phyloP scores from a whole-genome alignment of 2,888 invertebrate genomes.

The Euphydryas editha region DNA sequence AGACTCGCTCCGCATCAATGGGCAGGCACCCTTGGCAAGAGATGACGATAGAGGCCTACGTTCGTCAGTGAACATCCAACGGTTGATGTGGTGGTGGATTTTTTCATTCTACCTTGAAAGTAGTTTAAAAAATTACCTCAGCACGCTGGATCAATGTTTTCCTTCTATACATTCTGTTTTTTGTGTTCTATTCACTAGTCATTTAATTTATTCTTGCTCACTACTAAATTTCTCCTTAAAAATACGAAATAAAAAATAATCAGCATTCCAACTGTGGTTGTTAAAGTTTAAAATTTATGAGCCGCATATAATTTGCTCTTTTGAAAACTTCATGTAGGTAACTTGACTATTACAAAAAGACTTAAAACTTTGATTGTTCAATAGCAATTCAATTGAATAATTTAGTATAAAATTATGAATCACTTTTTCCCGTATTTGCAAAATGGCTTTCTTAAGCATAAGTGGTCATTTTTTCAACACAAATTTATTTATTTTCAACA shows the following conservation, averaged over 20 bases:
- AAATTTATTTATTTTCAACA: conserved; percentile 63
- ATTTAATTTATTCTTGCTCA: too few relatives aligned
- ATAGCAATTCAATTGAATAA: conserved; percentile 10
- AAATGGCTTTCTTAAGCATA: conserved; percentile 33
- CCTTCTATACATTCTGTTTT: too few relatives aligned
- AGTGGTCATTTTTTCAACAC: conserved; percentile 37
- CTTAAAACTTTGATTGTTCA: conserved; percentile 19
- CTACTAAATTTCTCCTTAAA: too few relatives aligned
- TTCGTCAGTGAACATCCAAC: too few relatives aligned
- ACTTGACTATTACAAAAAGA: background rate
- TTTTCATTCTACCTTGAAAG: too few relatives aligned
- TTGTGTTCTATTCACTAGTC: too few relatives aligned
- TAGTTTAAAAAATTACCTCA: too few relatives aligned
- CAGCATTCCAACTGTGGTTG: background rate
- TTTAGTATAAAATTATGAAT: background rate
- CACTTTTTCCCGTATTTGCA: conserved; percentile 21
- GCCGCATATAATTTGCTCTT: background rate
- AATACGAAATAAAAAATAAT: background rate
- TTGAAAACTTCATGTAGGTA: conserved; percentile 4
- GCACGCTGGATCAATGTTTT: too few relatives aligned
- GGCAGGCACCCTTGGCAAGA: too few relatives aligned
- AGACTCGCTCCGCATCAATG: too few relatives aligned
- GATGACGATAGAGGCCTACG: too few relatives aligned
- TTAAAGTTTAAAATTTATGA: background rate
- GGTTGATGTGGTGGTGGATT: too few relatives aligned